These are phyloP conservation scores for Synergus umbraculus DNA, from an alignment of 2,888 invertebrate genomes.

Conservation along the genomic window DNA sequence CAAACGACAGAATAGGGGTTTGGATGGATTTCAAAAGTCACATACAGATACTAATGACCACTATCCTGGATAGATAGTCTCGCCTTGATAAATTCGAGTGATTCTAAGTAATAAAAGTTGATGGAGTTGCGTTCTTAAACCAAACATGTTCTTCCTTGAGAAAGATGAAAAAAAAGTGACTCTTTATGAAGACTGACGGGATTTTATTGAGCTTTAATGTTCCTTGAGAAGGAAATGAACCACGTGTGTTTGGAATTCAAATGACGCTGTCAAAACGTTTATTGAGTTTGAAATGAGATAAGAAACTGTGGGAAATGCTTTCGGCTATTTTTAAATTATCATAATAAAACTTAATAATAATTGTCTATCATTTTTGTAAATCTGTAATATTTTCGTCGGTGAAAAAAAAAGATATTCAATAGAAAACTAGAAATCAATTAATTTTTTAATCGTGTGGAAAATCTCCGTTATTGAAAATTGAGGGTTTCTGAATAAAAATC, in stretches of 20 bases:
- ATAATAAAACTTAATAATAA: no score
- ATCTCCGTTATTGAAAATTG: neutral
- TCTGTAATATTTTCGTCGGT: neutral
- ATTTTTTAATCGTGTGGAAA: neutral
- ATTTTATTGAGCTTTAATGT: constrained; percentile 30
- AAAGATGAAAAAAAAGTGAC: neutral
- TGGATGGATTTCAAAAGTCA: neutral
- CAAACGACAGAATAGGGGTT: constrained; percentile 6
- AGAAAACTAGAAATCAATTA: neutral
- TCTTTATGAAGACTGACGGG: constrained; percentile 35
- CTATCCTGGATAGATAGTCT: constrained; percentile 6
- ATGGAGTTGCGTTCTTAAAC: constrained; percentile 31
- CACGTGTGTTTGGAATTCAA: constrained; percentile 2
- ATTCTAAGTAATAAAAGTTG: constrained; percentile 33
- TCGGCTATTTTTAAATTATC: neutral
- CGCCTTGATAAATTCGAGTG: constrained; percentile 30
- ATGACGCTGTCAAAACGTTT: constrained; percentile 26
- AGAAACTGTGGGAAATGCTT: constrained; percentile 8
- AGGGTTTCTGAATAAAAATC: constrained; percentile 8
- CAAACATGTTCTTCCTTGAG: constrained; percentile 13
- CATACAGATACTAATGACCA: constrained; percentile 28
- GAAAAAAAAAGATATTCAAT: neutral
- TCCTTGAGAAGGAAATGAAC: neutral
- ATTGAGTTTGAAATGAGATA: neutral
- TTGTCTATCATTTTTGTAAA: no score